phyloP scores from a whole-genome alignment of 2,888 invertebrate species.

The Enchytraeus crypticus region DNA sequence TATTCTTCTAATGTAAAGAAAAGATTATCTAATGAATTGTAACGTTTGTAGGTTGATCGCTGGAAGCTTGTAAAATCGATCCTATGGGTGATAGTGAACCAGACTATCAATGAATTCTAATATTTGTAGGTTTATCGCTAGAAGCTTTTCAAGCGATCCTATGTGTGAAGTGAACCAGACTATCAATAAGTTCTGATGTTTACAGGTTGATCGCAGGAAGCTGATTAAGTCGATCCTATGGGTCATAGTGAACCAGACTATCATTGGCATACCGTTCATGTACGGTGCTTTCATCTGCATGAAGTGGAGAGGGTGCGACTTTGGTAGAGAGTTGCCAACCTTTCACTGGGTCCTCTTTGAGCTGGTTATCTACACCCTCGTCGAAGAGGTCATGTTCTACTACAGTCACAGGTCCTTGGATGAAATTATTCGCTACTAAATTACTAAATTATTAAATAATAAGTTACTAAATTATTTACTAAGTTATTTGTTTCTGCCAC shows the following conservation, averaged over 20 bases:
- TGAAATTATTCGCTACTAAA: neutral
- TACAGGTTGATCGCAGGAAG: slow-evolving; percentile 37
- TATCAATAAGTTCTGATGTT: too few relatives aligned
- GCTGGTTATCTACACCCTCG: slow-evolving; percentile 63
- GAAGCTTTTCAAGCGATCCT: too few relatives aligned
- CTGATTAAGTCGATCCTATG: slow-evolving; percentile 57
- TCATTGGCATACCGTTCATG: slow-evolving; percentile 61
- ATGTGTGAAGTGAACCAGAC: too few relatives aligned
- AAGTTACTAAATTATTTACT: too few relatives aligned
- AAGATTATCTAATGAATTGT: too few relatives aligned
- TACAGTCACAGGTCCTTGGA: slow-evolving; percentile 64
- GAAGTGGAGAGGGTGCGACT: slow-evolving; percentile 60
- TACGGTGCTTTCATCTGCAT: slow-evolving; percentile 58
- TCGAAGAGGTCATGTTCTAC: slow-evolving; percentile 74
- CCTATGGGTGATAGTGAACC: slow-evolving; percentile 64
- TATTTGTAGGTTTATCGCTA: too few relatives aligned
- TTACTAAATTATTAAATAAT: neutral
- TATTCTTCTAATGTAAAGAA: too few relatives aligned
- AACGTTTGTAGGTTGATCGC: slow-evolving; percentile 41
- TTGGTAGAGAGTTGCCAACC: slow-evolving; percentile 60
- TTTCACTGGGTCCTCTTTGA: slow-evolving; percentile 70
- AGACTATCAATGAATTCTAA: too few relatives aligned
- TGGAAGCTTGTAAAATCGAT: slow-evolving; percentile 55
- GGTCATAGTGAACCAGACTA: slow-evolving; percentile 66
- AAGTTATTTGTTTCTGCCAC: too few relatives aligned